Percentiles rank a stretch among this genome's conserved stretches.
Evolutionary conservation across 2,797 vertebrate species (phyloP).

Genomic region (Gymnoscopelus microlampas): DNA sequence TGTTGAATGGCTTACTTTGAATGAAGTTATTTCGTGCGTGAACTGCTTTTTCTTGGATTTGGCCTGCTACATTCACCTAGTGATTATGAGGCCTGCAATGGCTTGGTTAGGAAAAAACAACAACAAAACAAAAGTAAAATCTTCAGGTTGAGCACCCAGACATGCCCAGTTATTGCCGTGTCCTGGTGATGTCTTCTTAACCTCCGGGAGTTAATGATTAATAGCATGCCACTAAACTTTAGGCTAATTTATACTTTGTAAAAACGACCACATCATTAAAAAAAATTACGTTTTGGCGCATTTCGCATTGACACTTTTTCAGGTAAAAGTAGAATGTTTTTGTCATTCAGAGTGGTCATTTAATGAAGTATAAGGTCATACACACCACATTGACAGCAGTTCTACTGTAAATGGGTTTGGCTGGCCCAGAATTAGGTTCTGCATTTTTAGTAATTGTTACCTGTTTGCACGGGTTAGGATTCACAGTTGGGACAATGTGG

Average conservation of each 20-base stretch:
- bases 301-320: no score
- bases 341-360: no score
- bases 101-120: not conserved
- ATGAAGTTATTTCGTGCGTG: slow-evolving; percentile 13
- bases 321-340: no score
- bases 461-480: no score
- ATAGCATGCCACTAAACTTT: slow-evolving; percentile 37
- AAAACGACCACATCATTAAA: no score
- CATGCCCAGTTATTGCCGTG: not conserved
- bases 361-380: not conserved
- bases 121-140: not conserved
- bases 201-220: slow-evolving; percentile 18
- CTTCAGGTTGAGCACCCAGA: slow-evolving; percentile 1
- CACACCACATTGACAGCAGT: slow-evolving; percentile 21
- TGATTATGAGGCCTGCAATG: not conserved
- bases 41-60: slow-evolving; percentile 8
- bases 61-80: not conserved
- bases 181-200: slow-evolving; percentile 12
- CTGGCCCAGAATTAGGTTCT: not conserved
- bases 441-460: not conserved
- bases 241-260: not conserved
- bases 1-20: slow-evolving; percentile 26
- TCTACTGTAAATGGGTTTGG: slow-evolving; percentile 4
- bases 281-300: no score
- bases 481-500: no score